Evolutionary conservation across 2,113 vertebrate species (phyloP).

Genomic region (Dascyllus trimaculatus): DNA sequence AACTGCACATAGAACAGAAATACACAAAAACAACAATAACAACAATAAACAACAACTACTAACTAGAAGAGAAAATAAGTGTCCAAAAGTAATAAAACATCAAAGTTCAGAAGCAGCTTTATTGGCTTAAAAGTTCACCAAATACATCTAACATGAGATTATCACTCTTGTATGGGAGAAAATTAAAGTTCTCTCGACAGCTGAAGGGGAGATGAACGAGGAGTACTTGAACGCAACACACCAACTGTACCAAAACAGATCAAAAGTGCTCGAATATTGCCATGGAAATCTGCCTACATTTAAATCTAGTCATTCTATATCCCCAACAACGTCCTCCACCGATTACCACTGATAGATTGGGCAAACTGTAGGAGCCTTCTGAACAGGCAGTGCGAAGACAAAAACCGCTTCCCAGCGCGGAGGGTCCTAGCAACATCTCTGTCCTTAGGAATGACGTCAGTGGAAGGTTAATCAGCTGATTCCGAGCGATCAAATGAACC

Average conservation of each 20-base stretch:
- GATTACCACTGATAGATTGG: neutral
- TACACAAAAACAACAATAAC: too few relatives aligned
- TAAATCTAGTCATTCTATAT: neutral
- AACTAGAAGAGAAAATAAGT: too few relatives aligned
- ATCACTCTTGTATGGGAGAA: too few relatives aligned
- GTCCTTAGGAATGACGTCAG: constrained; percentile 70
- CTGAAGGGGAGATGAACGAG: neutral
- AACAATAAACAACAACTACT: too few relatives aligned
- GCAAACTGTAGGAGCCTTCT: neutral
- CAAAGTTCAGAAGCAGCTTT: too few relatives aligned
- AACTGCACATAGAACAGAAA: too few relatives aligned
- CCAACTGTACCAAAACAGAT: neutral
- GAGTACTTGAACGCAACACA: constrained; percentile 22
- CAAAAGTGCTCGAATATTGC: neutral
- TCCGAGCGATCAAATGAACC: constrained; percentile 49
- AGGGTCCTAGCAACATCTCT: constrained; percentile 56
- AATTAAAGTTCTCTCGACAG: too few relatives aligned
- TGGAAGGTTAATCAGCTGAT: constrained; percentile 79
- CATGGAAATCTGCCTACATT: rapidly evolving
- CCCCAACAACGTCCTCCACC: rapidly evolving
- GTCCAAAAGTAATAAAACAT: too few relatives aligned
- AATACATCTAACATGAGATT: too few relatives aligned
- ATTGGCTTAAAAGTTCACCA: too few relatives aligned
- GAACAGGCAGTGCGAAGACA: constrained; percentile 61
- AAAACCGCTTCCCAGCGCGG: neutral